Evolutionary conservation across 2,113 vertebrate genomes (phyloP).

Genomic region (Sclerurus mexicanus): DNA sequence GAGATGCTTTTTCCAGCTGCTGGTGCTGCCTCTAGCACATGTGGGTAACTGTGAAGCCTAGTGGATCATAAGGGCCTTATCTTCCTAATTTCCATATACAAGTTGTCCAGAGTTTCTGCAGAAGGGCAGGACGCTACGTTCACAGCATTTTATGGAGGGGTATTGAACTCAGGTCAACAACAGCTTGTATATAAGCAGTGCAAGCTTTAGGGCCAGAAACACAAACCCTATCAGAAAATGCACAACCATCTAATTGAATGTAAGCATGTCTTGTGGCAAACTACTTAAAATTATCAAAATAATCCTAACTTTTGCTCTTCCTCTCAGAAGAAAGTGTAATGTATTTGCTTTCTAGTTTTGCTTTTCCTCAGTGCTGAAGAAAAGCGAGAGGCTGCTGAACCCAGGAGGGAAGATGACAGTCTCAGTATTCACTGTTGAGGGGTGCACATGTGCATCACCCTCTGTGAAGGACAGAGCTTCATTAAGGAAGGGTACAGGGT

Average conservation of each 20-base stretch:
- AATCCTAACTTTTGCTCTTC: background rate
- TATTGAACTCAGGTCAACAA: background rate
- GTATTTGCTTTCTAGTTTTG: background rate
- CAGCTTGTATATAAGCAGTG: background rate
- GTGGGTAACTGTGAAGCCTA: background rate
- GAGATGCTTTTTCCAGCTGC: background rate
- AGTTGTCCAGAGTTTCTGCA: background rate
- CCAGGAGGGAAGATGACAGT: background rate
- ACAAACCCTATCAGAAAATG: background rate
- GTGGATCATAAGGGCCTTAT: background rate
- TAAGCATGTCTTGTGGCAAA: background rate
- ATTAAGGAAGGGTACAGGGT: background rate
- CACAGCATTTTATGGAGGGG: background rate
- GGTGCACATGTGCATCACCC: background rate
- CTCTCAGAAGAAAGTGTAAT: background rate
- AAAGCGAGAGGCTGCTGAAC: background rate
- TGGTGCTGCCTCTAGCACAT: background rate
- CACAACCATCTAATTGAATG: background rate
- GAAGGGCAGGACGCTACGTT: background rate
- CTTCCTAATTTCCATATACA: background rate
- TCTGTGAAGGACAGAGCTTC: background rate
- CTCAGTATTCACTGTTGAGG: background rate
- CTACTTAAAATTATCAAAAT: background rate
- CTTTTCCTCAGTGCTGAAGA: background rate
- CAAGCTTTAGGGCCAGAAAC: background rate